Evolutionary conservation across 2,888 invertebrate species (phyloP).

Genomic region (Himalopsyche japonica): DNA sequence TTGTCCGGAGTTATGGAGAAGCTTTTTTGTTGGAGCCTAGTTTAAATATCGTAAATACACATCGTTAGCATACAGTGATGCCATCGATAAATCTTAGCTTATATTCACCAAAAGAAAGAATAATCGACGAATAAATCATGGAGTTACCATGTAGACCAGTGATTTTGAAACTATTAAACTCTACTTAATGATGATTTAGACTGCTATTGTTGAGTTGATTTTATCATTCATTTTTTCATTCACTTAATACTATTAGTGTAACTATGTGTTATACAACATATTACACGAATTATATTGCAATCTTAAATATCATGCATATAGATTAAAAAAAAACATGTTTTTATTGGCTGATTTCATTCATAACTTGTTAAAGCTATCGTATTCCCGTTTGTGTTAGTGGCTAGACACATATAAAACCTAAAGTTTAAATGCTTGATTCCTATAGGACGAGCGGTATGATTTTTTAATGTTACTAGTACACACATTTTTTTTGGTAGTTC

Average conservation of each 20-base stretch:
- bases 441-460: no score
- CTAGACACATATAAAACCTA: no score
- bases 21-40: conserved; percentile 20
- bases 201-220: neutral
- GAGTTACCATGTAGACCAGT: conserved; percentile 7
- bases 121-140: conserved; percentile 34
- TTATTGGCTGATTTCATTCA: no score
- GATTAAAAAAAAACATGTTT: no score
- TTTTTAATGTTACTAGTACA: no score
- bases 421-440: no score
- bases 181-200: neutral
- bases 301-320: no score
- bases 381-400: no score
- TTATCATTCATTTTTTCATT: neutral
- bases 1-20: conserved; percentile 10
- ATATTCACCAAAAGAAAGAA: conserved; percentile 32
- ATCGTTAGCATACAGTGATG: conserved; percentile 33
- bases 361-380: no score
- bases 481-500: no score
- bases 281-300: no score
- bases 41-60: conserved; percentile 37
- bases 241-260: neutral
- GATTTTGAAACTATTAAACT: neutral
- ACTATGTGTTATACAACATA: neutral
- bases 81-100: conserved; percentile 30